Evolutionary conservation across 2,888 invertebrate genomes (phyloP), one percentile per base, ranked within the genome.

Genomic region (Drosophila koepferae): DNA sequence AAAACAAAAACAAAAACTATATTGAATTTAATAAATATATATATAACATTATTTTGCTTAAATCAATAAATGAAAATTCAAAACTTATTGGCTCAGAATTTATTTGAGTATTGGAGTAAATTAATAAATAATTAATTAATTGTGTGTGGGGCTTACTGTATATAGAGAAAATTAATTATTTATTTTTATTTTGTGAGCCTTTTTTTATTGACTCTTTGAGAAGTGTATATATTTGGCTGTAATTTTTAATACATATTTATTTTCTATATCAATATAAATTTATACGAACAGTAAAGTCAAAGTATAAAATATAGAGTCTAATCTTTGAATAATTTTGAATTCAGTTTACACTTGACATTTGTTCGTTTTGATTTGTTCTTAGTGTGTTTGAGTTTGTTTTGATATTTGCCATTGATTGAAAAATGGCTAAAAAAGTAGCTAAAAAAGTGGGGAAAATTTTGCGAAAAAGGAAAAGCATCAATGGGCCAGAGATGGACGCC

Each of bases 1-100:
- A 80, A 49, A 49, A 63, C 23, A 18, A 41, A 36, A 34, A 31
- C 53, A 38, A 31, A 49, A 68, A 44, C 40, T 67, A 66, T 66
- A 68, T 66, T 79, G 58, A 58, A 64, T 81, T 82, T 54, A 81
- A 74, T 51, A 20, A 51, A 51, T 51, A 53, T 73, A 74, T 49
- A 46, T 77, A 78, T 66, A 74, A 67, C 62, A 81, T 74, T 81
- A 77, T 80, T 80, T 82, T 81, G 74, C 85, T 78, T 84, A 81
- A 81, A 78, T 77, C 54, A 72, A 72, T 72, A 78, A 84, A 56
- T 56, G 20, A n/a, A 63, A 44, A 28, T 18, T 49, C 2, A 14
- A 59, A 43, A 54, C 9, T 9, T n/a, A 54, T 18, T 34, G 36
- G n/a, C 5, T 10, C 5, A 8, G 6, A 12, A 51, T 34, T 51